Evolutionary conservation across 2,888 invertebrate species (phyloP).

Genomic region (Apamea monoglypha): DNA sequence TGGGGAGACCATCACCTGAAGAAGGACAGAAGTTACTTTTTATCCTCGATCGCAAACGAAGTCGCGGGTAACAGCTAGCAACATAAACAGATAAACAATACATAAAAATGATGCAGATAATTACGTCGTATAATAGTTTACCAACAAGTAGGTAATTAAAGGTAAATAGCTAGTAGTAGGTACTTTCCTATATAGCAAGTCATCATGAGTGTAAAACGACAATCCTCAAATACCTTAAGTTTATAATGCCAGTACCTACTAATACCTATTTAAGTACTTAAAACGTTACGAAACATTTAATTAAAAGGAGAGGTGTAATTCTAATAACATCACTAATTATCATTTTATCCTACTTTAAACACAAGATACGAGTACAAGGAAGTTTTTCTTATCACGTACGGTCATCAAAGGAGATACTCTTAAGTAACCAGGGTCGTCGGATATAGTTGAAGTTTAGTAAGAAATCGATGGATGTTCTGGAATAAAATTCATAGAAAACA

Average conservation of each 20-base stretch:
- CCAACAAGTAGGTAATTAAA: conserved; percentile 18
- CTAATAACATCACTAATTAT: neutral
- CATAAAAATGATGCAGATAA: neutral
- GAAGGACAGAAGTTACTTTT: neutral
- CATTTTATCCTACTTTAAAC: neutral
- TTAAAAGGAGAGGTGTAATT: neutral
- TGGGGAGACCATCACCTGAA: neutral
- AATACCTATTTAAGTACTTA: conserved; percentile 5
- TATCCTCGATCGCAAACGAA: neutral
- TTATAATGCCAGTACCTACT: conserved; percentile 51
- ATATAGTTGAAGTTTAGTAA: neutral
- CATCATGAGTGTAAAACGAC: conserved; percentile 38
- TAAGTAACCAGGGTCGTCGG: neutral
- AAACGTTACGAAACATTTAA: conserved; percentile 9
- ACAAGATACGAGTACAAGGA: neutral
- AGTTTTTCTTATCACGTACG: neutral
- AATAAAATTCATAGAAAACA: neutral
- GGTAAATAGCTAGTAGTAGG: conserved; percentile 13
- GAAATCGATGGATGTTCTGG: neutral
- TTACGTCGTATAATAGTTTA: conserved; percentile 7
- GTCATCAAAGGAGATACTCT: neutral
- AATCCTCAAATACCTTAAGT: conserved; percentile 58
- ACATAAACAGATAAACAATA: no score
- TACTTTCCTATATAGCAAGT: conserved; percentile 33
- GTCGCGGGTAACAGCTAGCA: neutral